Percentiles rank a stretch among this genome's conserved stretches.
phyloP scores from a whole-genome alignment of 2,797 vertebrate genomes.

The Atherinosoma microstoma region DNA sequence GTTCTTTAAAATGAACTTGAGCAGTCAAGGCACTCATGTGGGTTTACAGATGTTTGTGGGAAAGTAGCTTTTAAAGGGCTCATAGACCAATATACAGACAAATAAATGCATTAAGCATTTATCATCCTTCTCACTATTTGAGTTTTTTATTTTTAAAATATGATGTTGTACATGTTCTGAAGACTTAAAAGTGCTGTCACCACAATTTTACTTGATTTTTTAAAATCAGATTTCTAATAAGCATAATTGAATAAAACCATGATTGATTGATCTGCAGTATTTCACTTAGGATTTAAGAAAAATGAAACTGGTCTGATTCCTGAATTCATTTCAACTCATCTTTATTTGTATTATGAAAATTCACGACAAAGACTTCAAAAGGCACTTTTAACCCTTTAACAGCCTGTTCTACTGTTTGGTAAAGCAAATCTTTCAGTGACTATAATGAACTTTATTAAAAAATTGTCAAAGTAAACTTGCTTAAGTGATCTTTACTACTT shows the following conservation, averaged over 20 bases:
- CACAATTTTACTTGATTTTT: background rate
- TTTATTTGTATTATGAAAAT: too few relatives aligned
- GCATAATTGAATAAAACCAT: background rate
- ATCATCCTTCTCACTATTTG: background rate
- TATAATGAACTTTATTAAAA: too few relatives aligned
- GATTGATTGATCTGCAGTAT: constrained; percentile 10
- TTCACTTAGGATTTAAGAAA: constrained; percentile 27
- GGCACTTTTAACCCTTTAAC: too few relatives aligned
- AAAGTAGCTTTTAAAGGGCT: background rate
- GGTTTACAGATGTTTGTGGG: constrained; percentile 4
- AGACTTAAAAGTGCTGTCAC: background rate
- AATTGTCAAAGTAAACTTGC: too few relatives aligned
- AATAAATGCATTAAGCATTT: background rate
- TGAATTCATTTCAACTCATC: constrained; percentile 14
- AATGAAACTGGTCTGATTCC: too few relatives aligned
- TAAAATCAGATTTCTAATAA: background rate
- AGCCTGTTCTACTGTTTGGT: too few relatives aligned
- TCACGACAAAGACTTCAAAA: too few relatives aligned
- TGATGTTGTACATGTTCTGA: background rate
- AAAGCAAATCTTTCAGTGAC: too few relatives aligned
- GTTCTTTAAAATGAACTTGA: constrained; percentile 6
- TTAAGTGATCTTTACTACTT: too few relatives aligned
- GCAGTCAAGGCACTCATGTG: background rate
- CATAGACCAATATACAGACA: constrained; percentile 2
- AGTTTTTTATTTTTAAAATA: background rate